These are phyloP conservation scores for Lamellibrachia luymesi DNA, from an alignment of 1,140 invertebrate species.

Conservation along the genomic window DNA sequence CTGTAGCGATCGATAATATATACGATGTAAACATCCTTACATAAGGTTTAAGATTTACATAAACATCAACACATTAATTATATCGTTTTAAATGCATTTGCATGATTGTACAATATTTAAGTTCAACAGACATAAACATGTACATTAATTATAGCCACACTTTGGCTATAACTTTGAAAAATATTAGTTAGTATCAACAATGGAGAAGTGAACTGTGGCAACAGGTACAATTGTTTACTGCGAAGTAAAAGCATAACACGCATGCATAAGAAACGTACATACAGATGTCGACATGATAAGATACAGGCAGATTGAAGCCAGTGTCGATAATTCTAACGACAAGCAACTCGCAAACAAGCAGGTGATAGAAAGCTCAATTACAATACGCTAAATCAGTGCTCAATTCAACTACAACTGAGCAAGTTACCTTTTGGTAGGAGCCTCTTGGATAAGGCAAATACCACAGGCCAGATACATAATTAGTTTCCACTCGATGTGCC, in stretches of 20 bases:
- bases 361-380: neutral
- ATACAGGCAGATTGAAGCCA: neutral
- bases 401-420: neutral
- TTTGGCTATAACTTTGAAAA: neutral
- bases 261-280: neutral
- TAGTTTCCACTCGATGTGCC: neutral
- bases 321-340: neutral
- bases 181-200: neutral
- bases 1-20: neutral
- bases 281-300: neutral
- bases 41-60: neutral
- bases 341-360: neutral
- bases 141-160: neutral
- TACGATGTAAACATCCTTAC: neutral
- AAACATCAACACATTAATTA: neutral
- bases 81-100: neutral
- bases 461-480: neutral
- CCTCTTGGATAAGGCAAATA: neutral
- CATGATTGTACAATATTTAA: neutral
- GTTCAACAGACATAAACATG: neutral
- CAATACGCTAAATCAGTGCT: neutral
- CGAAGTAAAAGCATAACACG: neutral
- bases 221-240: conserved; percentile 1
- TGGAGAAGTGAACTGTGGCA: neutral
- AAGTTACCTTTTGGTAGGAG: neutral